Evolutionary conservation across 1,140 invertebrate species (phyloP).

Genomic region (Cryptotermes secundus): DNA sequence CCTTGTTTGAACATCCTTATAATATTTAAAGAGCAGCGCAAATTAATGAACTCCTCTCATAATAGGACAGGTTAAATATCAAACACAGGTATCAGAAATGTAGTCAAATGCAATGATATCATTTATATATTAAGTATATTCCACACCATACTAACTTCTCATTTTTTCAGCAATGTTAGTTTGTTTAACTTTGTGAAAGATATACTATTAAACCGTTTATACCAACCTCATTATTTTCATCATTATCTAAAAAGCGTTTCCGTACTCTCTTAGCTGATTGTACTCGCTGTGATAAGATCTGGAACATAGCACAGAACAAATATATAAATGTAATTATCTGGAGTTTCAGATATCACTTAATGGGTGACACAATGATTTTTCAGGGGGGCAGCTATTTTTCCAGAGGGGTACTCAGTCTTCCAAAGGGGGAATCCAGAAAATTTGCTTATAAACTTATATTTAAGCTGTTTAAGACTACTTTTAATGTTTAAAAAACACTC

Average conservation of each 20-base stretch:
- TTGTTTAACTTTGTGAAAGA: background rate
- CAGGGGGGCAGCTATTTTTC: too few relatives aligned
- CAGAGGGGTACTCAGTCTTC: too few relatives aligned
- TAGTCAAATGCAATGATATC: background rate
- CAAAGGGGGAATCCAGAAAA: too few relatives aligned
- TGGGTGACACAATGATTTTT: too few relatives aligned
- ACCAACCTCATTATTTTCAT: background rate
- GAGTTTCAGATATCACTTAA: background rate
- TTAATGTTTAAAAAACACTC: too few relatives aligned
- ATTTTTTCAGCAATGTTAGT: background rate
- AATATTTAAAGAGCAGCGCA: too few relatives aligned
- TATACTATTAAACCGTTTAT: background rate
- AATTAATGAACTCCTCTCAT: background rate
- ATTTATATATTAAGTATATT: too few relatives aligned
- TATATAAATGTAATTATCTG: background rate
- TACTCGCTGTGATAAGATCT: conserved; percentile 7
- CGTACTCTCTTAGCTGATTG: background rate
- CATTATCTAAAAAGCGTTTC: background rate
- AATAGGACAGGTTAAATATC: background rate
- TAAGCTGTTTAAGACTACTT: too few relatives aligned
- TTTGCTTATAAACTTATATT: too few relatives aligned
- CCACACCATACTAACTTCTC: background rate
- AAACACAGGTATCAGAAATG: background rate
- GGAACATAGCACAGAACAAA: background rate
- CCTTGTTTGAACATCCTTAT: too few relatives aligned